Evolutionary conservation across 2,888 invertebrate genomes (phyloP).

Genomic region (Andrena chrysosceles): DNA sequence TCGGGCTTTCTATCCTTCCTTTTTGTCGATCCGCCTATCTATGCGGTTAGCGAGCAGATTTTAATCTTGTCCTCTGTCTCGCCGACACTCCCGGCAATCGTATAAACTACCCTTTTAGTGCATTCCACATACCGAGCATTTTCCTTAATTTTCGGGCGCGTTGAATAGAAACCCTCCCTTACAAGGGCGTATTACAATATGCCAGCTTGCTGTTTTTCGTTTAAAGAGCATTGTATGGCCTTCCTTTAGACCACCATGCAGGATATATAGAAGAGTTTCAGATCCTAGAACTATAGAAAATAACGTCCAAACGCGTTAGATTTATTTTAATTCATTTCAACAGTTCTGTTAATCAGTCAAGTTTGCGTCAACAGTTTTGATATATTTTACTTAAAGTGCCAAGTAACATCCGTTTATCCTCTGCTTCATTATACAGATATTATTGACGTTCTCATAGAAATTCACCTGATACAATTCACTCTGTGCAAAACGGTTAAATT

Average conservation of each 20-base stretch:
- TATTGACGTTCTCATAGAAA: neutral
- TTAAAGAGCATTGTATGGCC: neutral
- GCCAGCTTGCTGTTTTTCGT: neutral
- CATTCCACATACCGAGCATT: neutral
- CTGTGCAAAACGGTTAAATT: neutral
- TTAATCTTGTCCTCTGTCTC: slow-evolving; percentile 44
- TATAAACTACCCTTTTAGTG: neutral
- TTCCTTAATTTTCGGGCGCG: neutral
- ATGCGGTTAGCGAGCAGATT: slow-evolving; percentile 57
- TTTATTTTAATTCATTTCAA: no score
- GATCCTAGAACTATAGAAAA: no score
- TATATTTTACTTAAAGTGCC: neutral
- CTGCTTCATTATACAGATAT: neutral
- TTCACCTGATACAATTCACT: neutral
- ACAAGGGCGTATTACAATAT: no score
- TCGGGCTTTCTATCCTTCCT: slow-evolving; percentile 56
- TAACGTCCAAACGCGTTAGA: no score
- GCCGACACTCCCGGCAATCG: slow-evolving; percentile 20
- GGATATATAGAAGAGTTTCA: no score
- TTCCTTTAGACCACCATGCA: neutral
- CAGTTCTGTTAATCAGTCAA: no score
- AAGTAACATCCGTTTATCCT: neutral
- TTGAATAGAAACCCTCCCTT: no score
- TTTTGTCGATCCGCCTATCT: slow-evolving; percentile 61
- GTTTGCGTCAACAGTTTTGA: no score